A percentile compares a stretch with the other conserved stretches of the same genome.
phyloP scores from a whole-genome alignment of 1,140 invertebrate genomes.

The Proales similis region DNA sequence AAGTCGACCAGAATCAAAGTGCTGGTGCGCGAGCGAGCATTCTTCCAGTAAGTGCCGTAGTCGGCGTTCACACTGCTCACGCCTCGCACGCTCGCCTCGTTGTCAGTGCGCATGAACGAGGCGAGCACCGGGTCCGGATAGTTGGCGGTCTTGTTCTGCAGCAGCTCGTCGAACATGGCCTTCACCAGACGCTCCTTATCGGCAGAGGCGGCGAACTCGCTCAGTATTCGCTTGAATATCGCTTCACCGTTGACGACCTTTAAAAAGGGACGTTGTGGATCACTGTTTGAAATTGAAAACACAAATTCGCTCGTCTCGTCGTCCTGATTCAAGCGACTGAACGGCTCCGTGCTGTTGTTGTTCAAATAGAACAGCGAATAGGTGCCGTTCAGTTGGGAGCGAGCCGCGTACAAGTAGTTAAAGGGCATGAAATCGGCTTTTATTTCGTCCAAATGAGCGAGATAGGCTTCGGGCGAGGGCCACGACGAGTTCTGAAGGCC shows the following conservation, averaged over 20 bases:
- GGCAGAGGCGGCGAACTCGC: not conserved
- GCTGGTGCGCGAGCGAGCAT: slow-evolving; percentile 23
- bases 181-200: slow-evolving; percentile 16
- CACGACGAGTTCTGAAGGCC: slow-evolving; percentile 27
- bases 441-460: slow-evolving; percentile 1
- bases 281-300: slow-evolving; percentile 22
- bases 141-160: slow-evolving; percentile 9
- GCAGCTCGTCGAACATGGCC: slow-evolving; percentile 2
- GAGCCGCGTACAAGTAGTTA: slow-evolving; percentile 25
- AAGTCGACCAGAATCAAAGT: slow-evolving; percentile 34
- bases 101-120: not conserved
- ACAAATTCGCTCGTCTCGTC: slow-evolving; percentile 1
- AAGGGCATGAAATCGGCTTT: slow-evolving; percentile 33
- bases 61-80: slow-evolving; percentile 22
- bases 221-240: not conserved
- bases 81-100: slow-evolving; percentile 11
- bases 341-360: slow-evolving; percentile 14
- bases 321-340: slow-evolving; percentile 5
- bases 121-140: slow-evolving; percentile 8
- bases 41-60: slow-evolving; percentile 37
- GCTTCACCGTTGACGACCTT: slow-evolving; percentile 1
- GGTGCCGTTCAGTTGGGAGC: slow-evolving; percentile 9
- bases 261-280: slow-evolving; percentile 8
- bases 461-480: not conserved
- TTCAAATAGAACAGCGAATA: slow-evolving; percentile 29